Evolutionary conservation across 2,113 vertebrate genomes (phyloP), one percentile per base, ranked within the genome.

Genomic region (Dicrurus megarhynchus): DNA sequence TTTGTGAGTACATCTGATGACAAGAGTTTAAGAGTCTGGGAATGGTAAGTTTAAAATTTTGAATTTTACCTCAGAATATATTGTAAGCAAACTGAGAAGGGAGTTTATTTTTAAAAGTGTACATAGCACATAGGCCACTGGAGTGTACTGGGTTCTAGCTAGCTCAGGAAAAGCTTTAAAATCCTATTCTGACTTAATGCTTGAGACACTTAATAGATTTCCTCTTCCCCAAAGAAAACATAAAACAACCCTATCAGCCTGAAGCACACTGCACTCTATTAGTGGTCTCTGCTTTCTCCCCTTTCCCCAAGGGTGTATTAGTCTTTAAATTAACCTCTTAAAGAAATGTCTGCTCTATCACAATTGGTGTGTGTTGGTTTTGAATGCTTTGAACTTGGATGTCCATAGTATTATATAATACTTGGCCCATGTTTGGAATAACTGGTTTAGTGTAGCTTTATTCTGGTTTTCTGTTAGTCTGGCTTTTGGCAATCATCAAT

Each of bases 1-100:
- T 99, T 99, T 85, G 99, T 99, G 96, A 99, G 99, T 95, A 99
- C 99, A 6, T 99, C 99, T 5, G 99, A 99, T 65, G 99, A 99
- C 95, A 99, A 99, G 98, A 99, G 99, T 93, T 98, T 99, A 61
- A 98, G 99, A 82, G 99, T 99, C 81, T 99, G 99, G 99, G 99
- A 99, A 97, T 99, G 99, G 99, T 99, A 90, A 98, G 99, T 98
- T 90, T 88, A 74, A 86, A 69, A 84, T 50, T 41, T 41, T 57
- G 33, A 80, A 77, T 81, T 94, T 85, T 92, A 73, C 78, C 32
- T 69, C 56, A 3, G 85, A 75, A 32, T 70, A 22, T 81, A 39
- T 85, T 57, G 79, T 68, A 24, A 95, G 30, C 35, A 97, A 95
- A 83, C 56, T 78, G 70, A 86, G 24, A 82, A 23, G n/a, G 35